Evolutionary conservation across 2,113 vertebrate genomes (phyloP).

Genomic region (Ciconia stormi): DNA sequence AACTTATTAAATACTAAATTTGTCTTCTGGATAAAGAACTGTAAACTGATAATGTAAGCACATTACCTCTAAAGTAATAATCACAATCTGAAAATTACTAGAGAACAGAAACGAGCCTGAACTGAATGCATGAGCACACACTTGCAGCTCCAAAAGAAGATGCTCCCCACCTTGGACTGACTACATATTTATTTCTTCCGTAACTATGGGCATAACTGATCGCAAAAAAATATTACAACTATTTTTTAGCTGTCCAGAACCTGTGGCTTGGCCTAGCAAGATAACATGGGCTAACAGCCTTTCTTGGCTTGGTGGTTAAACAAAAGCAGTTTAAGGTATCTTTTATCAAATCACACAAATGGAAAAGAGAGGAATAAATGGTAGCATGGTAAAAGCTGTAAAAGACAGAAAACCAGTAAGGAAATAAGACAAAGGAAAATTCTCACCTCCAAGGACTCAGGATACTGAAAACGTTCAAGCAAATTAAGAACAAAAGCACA

Average conservation of each 20-base stretch:
- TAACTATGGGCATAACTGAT: neutral
- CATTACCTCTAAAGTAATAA: neutral
- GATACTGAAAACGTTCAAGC: neutral
- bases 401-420: neutral
- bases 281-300: neutral
- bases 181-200: neutral
- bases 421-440: neutral
- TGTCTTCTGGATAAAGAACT: neutral
- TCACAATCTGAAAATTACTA: neutral
- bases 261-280: rapidly evolving
- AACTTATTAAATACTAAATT: neutral
- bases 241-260: neutral
- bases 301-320: neutral
- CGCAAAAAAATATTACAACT: neutral
- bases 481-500: neutral
- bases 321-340: neutral
- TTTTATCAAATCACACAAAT: neutral
- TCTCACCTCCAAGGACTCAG: neutral
- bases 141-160: neutral
- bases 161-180: neutral
- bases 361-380: neutral
- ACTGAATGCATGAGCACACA: neutral
- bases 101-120: neutral
- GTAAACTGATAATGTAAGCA: neutral
- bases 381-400: neutral